A percentile compares a stretch with the other conserved stretches of the same genome.
These are phyloP conservation scores for Idaea aversata DNA, from an alignment of 2,888 invertebrate genomes.

Conservation along the genomic window DNA sequence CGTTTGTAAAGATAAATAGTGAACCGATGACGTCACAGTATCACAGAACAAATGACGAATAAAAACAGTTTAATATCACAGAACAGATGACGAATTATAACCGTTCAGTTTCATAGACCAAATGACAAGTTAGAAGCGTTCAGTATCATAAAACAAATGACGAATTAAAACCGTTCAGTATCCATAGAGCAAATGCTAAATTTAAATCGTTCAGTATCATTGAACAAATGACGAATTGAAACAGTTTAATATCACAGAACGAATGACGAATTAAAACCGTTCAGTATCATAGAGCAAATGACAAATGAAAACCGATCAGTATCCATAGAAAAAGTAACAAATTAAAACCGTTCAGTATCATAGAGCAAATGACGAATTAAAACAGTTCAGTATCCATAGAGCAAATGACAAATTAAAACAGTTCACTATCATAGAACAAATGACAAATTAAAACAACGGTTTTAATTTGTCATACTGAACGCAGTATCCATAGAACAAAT, in stretches of 20 bases:
- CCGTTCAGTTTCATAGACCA: background rate
- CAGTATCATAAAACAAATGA: no score
- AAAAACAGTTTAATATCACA: background rate
- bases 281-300: background rate
- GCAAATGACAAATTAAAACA: no score
- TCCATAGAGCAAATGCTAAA: no score
- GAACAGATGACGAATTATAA: background rate
- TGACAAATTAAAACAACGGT: background rate
- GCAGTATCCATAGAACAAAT: conserved; percentile 20
- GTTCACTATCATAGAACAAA: no score
- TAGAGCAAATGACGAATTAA: background rate
- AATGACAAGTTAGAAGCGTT: no score
- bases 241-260: no score
- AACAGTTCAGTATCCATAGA: background rate
- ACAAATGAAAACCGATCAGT: no score
- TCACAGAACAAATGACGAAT: conserved; percentile 14
- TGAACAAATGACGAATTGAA: no score
- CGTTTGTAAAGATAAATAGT: conserved; percentile 67
- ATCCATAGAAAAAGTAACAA: no score
- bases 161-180: background rate
- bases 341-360: no score
- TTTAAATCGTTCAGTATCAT: background rate
- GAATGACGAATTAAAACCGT: background rate
- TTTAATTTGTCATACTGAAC: no score
- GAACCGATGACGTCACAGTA: conserved; percentile 55